phyloP scores from a whole-genome alignment of 2,113 vertebrate species.

The Stictonetta naevosa region DNA sequence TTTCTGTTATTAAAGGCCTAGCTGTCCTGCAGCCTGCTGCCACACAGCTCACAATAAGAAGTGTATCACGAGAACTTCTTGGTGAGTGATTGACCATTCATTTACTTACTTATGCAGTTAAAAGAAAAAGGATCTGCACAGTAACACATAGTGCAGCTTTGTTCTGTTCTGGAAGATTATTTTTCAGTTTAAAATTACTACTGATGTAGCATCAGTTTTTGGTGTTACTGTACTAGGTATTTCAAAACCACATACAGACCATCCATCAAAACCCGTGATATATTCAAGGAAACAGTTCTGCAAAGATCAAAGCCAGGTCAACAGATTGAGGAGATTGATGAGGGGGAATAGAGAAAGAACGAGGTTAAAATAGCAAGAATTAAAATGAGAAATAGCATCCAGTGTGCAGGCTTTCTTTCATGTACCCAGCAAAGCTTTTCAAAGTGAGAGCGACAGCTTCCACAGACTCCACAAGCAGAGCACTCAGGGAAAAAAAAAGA shows the following conservation, averaged over 20 bases:
- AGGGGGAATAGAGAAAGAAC: background rate
- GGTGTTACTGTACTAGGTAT: background rate
- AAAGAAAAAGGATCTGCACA: background rate
- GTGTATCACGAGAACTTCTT: background rate
- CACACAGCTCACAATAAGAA: accelerated
- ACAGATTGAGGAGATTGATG: background rate
- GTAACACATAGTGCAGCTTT: background rate
- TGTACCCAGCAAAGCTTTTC: background rate
- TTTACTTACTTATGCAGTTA: background rate
- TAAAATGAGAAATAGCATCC: background rate
- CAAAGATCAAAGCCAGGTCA: background rate
- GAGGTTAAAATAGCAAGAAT: background rate
- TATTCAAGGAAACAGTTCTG: background rate
- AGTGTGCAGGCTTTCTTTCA: background rate
- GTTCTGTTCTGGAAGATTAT: background rate
- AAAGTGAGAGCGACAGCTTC: background rate
- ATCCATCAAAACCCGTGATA: background rate
- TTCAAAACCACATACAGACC: background rate
- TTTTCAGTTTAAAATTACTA: background rate
- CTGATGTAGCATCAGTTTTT: background rate
- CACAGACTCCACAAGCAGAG: background rate
- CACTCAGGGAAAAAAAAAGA: background rate
- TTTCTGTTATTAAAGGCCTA: background rate
- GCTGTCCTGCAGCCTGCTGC: background rate
- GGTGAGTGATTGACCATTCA: background rate